These are phyloP conservation scores for Phyllotis vaccarum DNA, from an alignment of 2,797 vertebrate species.

Conservation along the genomic window DNA sequence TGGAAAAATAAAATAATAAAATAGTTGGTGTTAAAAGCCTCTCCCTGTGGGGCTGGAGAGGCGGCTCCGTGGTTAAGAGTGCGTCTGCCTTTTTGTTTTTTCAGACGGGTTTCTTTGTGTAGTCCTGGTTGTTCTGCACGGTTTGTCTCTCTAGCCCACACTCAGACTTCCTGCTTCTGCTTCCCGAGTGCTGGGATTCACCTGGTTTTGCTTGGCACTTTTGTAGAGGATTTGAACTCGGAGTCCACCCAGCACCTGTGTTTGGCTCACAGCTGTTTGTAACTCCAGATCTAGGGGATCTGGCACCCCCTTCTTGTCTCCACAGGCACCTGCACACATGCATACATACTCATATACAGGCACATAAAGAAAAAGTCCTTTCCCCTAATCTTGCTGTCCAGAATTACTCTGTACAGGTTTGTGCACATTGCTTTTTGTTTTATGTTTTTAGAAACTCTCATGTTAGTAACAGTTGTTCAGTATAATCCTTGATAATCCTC, in stretches of 20 bases:
- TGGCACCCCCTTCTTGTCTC: no score
- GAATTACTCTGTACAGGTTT: not conserved
- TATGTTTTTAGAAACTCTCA: not conserved
- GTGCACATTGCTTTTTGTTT: not conserved
- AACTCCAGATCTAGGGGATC: not conserved
- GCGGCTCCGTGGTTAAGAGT: not conserved
- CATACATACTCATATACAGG: not conserved
- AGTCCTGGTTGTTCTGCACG: not conserved
- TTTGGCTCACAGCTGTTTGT: not conserved
- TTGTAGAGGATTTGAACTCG: not conserved
- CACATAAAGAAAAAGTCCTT: not conserved
- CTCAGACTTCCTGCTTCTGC: not conserved
- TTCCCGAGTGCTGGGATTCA: not conserved
- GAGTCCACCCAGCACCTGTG: not conserved
- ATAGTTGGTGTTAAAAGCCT: conserved; percentile 31
- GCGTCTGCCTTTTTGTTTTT: not conserved
- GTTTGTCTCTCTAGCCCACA: not conserved
- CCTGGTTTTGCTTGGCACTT: not conserved
- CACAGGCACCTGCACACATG: not conserved
- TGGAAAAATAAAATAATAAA: not conserved
- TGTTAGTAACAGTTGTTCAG: conserved; percentile 5
- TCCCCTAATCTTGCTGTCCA: not conserved
- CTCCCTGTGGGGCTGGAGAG: no score
- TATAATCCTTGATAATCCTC: not conserved
- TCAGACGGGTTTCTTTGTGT: not conserved